Base-by-base conservation (phyloP, 2,888 invertebrate species). In the Teleogryllus oceanicus region DNA sequence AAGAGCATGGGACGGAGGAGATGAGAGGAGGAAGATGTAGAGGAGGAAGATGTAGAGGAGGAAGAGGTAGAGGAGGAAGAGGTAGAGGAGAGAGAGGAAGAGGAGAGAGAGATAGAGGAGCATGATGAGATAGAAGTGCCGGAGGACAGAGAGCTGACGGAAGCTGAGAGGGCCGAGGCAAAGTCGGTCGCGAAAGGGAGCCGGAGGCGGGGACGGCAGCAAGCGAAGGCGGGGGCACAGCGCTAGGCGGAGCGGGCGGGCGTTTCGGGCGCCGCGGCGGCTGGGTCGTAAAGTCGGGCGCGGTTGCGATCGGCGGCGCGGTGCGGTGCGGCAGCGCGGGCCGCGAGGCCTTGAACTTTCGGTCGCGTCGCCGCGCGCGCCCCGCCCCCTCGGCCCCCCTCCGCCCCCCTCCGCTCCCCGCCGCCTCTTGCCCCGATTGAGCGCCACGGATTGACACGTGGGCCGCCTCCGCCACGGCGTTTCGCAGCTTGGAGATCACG, bases 261-360 rank as follows among this genome's bases (percentile, higher is more conserved):
- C 62, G 62, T 11, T 0, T 10, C 62, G 62, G 62, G 62, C 62
- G 62, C 18, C 11, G 16, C n/a, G 62, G 62, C 62, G n/a, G 62
- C 62, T n/a, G 62, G 62, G 62, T 62, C 62, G n/a, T 62, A 62
- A 62, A 62, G 62, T 62, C 62, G 62, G 62, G 62, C 62, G 62
- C 62, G 62, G 62, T 62, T 62, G 62, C 62, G 62, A 62, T 62
- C 62, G 62, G 62, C 18, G 62, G 62, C 16, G 62, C n/a, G 8
- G n/a, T 12, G 62, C 62, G 62, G 62, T 62, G 62, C 16, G 62
- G 62, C 62, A 10, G 62, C n/a, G 62, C 13, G 16, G 62, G 62
- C 37, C 37, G 37, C 37, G 62, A 62, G 62, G 62, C 62, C 62
- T 62, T 62, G 62, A 62, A 62, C 62, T 62, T 62, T n/a, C 62